A percentile compares a stretch with the other conserved stretches of the same genome.
Evolutionary conservation across 2,113 vertebrate genomes (phyloP).

Genomic region (Salminus brasiliensis): DNA sequence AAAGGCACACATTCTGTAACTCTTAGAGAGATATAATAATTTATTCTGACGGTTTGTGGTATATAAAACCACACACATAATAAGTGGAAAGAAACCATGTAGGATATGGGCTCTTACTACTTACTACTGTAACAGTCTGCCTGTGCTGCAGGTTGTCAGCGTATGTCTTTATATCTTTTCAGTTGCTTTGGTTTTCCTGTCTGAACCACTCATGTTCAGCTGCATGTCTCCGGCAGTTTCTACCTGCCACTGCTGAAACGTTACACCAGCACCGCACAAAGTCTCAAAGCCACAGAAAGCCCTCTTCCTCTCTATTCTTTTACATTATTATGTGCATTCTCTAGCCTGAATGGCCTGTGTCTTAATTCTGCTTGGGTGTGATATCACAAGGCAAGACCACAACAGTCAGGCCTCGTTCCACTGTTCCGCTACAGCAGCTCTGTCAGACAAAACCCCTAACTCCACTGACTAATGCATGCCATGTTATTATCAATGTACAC

Average conservation of each 20-base stretch:
- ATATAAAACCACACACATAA: not conserved
- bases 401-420: conserved; percentile 15
- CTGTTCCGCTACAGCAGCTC: not conserved
- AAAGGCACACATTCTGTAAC: no score
- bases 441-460: not conserved
- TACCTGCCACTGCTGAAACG: not conserved
- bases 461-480: not conserved
- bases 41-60: not conserved
- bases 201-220: conserved; percentile 16
- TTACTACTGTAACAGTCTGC: not conserved
- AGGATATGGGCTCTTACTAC: not conserved
- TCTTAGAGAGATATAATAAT: not conserved
- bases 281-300: not conserved
- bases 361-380: not conserved
- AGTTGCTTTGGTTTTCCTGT: conserved; percentile 56
- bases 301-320: not conserved
- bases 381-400: conserved; percentile 3
- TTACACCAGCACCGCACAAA: not conserved
- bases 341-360: not conserved
- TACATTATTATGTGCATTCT: no score
- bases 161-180: not conserved
- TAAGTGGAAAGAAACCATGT: not conserved
- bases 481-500: no score
- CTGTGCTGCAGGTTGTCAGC: not conserved
- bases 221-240: not conserved